A percentile compares a stretch with the other conserved stretches of the same genome.
phyloP scores from a whole-genome alignment of 2,888 invertebrate genomes.

The Watsonalla cultraria region DNA sequence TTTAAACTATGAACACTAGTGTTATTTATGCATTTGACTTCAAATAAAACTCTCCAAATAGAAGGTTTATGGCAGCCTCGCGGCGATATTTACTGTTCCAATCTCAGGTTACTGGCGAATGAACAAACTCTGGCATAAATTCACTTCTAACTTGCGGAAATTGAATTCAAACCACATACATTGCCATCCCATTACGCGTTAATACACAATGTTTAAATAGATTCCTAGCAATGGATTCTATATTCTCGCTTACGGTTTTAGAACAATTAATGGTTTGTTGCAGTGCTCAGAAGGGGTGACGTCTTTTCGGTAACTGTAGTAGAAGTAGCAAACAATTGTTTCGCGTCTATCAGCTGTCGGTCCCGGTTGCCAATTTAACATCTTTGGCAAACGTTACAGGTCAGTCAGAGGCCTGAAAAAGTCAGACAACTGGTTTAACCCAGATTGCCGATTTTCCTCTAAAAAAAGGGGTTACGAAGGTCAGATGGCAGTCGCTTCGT shows the following conservation, averaged over 20 bases:
- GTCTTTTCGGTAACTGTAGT: neutral
- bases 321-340: too few relatives aligned
- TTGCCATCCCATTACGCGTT: slow-evolving; percentile 2
- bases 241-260: neutral
- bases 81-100: slow-evolving; percentile 1
- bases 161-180: slow-evolving; percentile 10
- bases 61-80: slow-evolving; percentile 37
- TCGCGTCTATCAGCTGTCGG: too few relatives aligned
- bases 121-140: slow-evolving; percentile 8
- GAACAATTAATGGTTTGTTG: neutral
- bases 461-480: too few relatives aligned
- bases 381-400: too few relatives aligned
- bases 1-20: slow-evolving; percentile 17
- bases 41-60: slow-evolving; percentile 45
- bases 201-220: neutral
- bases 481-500: too few relatives aligned
- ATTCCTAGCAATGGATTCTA: slow-evolving; percentile 1
- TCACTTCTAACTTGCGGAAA: slow-evolving; percentile 11
- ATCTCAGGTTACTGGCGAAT: slow-evolving; percentile 3
- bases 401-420: too few relatives aligned
- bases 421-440: too few relatives aligned
- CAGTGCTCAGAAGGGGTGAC: neutral
- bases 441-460: too few relatives aligned
- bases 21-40: slow-evolving; percentile 31
- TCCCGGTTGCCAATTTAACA: too few relatives aligned